Evolutionary conservation across 1,140 invertebrate genomes (phyloP), one percentile per base, ranked within the genome.

Genomic region (Pogonognathellus flavescens): DNA sequence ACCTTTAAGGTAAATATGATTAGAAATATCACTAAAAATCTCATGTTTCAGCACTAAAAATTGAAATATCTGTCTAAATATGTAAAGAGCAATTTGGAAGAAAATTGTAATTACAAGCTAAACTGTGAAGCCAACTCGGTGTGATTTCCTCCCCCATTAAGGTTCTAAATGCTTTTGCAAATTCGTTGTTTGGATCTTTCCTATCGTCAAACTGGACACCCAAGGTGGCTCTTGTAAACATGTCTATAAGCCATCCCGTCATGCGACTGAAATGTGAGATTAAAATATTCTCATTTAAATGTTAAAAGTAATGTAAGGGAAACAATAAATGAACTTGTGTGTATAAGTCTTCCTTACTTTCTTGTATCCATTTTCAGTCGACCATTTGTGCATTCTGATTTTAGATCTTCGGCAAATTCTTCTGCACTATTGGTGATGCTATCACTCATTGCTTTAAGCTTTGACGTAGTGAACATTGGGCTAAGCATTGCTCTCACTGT

Each of bases 211-310:
- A n/a, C 14, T 85, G 50, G 55, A 88, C 70, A 20, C 87, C 87
- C 0, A 88, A 31, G 3, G 83, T 85, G 14, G 31, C 76, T 82
- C 83, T 53, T 57, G 87, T 76, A 81, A 88, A 88, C 85, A 86
- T 85, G 57, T 88, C 87, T 66, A 88, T 88, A 20, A 88, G 60
- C 72, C 72, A 88, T 4, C 83, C 52, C 5, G 87, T 60, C 50
- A 88, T 50, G 2, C 85, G 83, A 22, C 87, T 88, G 22, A 5
- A 76, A n/a, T n/a, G n/a, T n/a, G n/a, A 52, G 80, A 60, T 83
- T 31, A 16, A 20, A 41, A 14, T 25, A 76, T 31, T 50, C n/a
- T 7, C 10, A 9, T n/a, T n/a, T n/a, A n/a, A n/a, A n/a, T n/a
- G n/a, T n/a, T n/a, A n/a, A n/a, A n/a, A n/a, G n/a, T n/a, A n/a